Percentiles rank a stretch among this genome's conserved stretches.
Evolutionary conservation across 2,797 vertebrate genomes (phyloP).

Genomic region (Paramormyrops hopkinsi): DNA sequence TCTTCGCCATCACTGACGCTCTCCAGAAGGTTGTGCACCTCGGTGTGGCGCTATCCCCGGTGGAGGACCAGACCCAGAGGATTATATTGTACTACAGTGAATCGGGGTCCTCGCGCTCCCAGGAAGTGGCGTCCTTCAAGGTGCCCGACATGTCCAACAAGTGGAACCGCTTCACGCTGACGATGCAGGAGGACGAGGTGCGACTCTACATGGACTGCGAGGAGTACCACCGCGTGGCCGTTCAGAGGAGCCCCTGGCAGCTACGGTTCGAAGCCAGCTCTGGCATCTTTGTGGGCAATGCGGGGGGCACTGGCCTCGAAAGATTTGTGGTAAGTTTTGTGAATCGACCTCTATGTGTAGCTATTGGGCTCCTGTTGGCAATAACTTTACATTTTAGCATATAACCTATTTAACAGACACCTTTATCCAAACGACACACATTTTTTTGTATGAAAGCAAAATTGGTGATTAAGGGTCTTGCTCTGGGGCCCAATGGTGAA

Average conservation of each 20-base stretch:
- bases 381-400: background rate
- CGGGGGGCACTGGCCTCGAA: constrained; percentile 76
- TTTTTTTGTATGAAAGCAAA: background rate
- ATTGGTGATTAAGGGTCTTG: background rate
- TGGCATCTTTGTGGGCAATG: constrained; percentile 88
- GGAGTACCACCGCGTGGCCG: constrained; percentile 70
- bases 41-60: constrained; percentile 72
- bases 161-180: constrained; percentile 80
- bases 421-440: background rate
- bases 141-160: constrained; percentile 79
- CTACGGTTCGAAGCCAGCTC: constrained; percentile 79
- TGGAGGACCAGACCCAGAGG: constrained; percentile 76
- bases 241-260: constrained; percentile 62
- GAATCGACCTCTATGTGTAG: background rate
- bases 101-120: constrained; percentile 61
- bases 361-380: background rate
- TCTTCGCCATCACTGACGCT: constrained; percentile 86
- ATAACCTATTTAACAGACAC: background rate
- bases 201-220: constrained; percentile 86
- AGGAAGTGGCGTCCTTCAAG: constrained; percentile 79
- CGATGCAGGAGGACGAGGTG: constrained; percentile 68
- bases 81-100: constrained; percentile 85
- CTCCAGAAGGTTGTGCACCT: constrained; percentile 83
- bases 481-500: background rate
- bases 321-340: constrained; percentile 78